These are phyloP conservation scores for Pimephales promelas DNA, from an alignment of 2,113 vertebrate genomes.

Conservation along the genomic window DNA sequence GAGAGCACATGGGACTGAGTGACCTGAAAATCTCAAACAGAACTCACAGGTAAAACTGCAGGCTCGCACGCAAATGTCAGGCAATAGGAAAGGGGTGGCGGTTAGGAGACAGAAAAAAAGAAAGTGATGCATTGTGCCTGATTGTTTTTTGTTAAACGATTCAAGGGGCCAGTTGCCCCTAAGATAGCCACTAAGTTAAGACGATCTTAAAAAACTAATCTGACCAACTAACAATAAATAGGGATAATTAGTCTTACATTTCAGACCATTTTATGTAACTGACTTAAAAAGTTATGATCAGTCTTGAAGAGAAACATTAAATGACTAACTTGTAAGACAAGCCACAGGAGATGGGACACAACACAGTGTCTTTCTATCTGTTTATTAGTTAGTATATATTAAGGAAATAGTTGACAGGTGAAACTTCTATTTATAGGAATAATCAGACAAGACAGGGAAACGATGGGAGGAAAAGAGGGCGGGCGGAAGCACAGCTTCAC, in stretches of 20 bases:
- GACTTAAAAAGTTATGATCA: too few relatives aligned
- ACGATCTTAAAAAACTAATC: too few relatives aligned
- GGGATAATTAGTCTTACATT: too few relatives aligned
- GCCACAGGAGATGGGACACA: slow-evolving; percentile 12
- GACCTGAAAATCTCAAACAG: slow-evolving; percentile 68
- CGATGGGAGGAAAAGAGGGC: not conserved
- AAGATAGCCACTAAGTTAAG: too few relatives aligned
- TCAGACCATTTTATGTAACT: too few relatives aligned
- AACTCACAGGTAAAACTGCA: slow-evolving; percentile 48
- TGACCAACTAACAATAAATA: too few relatives aligned
- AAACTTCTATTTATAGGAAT: not conserved
- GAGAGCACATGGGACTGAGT: slow-evolving; percentile 61
- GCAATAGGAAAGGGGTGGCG: slow-evolving; percentile 20
- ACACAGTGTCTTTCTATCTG: slow-evolving; percentile 35
- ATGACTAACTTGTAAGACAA: too few relatives aligned
- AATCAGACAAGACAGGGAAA: not conserved
- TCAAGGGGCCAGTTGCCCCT: not conserved
- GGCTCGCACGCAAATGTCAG: slow-evolving; percentile 61
- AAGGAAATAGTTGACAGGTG: not conserved
- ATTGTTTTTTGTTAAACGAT: slow-evolving; percentile 5
- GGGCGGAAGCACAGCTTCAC: too few relatives aligned
- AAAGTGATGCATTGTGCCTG: slow-evolving; percentile 19
- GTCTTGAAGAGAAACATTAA: too few relatives aligned
- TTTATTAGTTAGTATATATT: not conserved
- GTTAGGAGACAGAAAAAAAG: slow-evolving; percentile 5